Percentiles rank a stretch among this genome's conserved stretches.
Evolutionary conservation across 2,113 vertebrate genomes (phyloP).

Genomic region (Grallaria varia): DNA sequence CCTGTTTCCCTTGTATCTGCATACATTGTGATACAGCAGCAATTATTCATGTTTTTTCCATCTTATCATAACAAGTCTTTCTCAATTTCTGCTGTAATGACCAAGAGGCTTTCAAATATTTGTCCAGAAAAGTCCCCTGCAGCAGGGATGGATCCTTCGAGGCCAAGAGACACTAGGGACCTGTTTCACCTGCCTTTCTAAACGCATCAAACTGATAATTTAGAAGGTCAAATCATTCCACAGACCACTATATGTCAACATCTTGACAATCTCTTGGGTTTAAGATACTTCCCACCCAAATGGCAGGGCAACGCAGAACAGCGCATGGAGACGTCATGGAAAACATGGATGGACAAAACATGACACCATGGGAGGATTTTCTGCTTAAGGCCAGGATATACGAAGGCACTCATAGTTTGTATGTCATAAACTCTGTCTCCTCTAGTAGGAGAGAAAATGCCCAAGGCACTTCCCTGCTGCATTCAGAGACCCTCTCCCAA

Average conservation of each 20-base stretch:
- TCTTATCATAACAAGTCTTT: not conserved
- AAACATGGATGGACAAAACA: not conserved
- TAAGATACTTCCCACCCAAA: not conserved
- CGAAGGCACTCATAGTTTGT: not conserved
- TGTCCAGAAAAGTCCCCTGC: not conserved
- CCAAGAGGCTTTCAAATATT: not conserved
- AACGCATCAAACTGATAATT: not conserved
- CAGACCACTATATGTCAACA: rapidly evolving
- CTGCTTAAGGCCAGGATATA: not conserved
- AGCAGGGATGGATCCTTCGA: not conserved
- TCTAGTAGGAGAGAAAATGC: not conserved
- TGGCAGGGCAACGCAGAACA: not conserved
- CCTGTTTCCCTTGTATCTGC: not conserved
- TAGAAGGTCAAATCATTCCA: not conserved
- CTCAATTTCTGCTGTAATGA: not conserved
- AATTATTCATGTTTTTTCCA: not conserved
- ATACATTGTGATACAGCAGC: not conserved
- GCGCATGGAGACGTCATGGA: not conserved
- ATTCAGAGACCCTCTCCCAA: not conserved
- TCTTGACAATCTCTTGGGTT: not conserved
- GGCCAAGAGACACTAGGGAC: not conserved
- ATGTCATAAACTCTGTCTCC: not conserved
- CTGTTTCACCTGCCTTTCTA: not conserved
- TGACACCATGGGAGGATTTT: not conserved
- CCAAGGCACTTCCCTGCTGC: not conserved